Percentiles rank a stretch among this genome's conserved stretches.
Conservation (phyloP, 2,888 invertebrate species). For the Meliscaeva auricollis region DNA sequence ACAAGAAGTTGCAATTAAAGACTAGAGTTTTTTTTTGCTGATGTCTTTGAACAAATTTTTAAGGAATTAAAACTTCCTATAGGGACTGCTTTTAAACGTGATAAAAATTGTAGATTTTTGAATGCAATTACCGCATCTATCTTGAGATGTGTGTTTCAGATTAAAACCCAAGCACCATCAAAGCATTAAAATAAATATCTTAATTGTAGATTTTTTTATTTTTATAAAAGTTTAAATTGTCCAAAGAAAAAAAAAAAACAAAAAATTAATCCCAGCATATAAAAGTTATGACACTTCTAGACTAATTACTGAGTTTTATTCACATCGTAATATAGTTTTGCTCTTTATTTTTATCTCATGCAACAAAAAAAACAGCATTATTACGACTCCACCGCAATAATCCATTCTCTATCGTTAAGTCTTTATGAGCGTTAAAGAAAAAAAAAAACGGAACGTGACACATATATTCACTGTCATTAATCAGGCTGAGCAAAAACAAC, state of each 20-base stretch:
- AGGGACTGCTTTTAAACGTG: no score
- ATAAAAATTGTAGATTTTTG: no score
- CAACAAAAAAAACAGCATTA: constrained; percentile 4
- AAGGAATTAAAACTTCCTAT: no score
- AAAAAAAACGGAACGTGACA: constrained; percentile 63
- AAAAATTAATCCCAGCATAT: constrained; percentile 8
- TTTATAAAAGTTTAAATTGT: not conserved
- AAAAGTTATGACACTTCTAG: constrained; percentile 22
- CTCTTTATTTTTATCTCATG: constrained; percentile 3
- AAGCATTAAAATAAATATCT: no score
- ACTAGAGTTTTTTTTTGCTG: no score
- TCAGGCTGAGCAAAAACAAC: constrained; percentile 32
- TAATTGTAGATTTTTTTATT: not conserved
- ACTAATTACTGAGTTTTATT: constrained; percentile 19
- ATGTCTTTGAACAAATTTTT: no score
- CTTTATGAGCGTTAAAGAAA: constrained; percentile 3
- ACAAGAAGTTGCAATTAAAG: no score
- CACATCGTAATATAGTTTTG: constrained; percentile 4
- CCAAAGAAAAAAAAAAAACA: not conserved
- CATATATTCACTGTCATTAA: constrained; percentile 54
- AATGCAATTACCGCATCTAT: no score
- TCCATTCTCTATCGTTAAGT: constrained; percentile 8
- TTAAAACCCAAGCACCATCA: no score
- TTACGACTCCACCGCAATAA: not conserved
- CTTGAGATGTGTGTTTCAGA: no score